Percentiles rank a stretch among this genome's conserved stretches.
Conservation (phyloP, 2,888 invertebrate species). For the Mylabris sibirica region DNA sequence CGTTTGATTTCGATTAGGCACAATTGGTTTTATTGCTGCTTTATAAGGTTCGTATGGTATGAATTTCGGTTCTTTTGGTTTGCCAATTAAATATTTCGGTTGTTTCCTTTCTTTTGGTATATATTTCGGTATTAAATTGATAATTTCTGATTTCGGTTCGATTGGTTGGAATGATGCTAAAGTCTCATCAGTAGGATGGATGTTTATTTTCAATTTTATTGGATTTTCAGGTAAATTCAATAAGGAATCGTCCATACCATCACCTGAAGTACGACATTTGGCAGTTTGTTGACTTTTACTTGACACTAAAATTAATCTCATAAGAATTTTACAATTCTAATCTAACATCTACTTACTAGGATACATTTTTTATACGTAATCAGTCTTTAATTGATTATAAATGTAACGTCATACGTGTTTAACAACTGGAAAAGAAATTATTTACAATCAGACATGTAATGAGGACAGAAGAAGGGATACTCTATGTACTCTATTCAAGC, state of each 20-base stretch:
- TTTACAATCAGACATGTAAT: not conserved
- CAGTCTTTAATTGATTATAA: not conserved
- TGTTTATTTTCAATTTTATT: constrained; percentile 42
- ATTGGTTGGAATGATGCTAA: constrained; percentile 51
- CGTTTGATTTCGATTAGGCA: constrained; percentile 62
- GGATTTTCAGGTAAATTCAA: constrained; percentile 29
- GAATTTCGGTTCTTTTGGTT: constrained; percentile 78
- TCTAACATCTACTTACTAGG: not conserved
- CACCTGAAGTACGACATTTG: constrained; percentile 70
- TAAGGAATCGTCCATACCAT: constrained; percentile 69
- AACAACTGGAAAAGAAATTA: not conserved
- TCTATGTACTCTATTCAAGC: not conserved
- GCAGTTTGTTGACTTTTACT: not conserved
- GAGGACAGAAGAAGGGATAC: not conserved
- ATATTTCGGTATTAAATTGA: constrained; percentile 70
- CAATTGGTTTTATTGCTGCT: constrained; percentile 82
- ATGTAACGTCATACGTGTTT: not conserved
- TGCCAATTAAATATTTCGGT: constrained; percentile 63
- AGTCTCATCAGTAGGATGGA: constrained; percentile 47
- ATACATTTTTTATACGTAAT: not conserved
- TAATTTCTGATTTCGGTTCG: constrained; percentile 65
- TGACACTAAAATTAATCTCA: not conserved
- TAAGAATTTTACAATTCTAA: not conserved
- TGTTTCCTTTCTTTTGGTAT: constrained; percentile 67
- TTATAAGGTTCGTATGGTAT: constrained; percentile 90